Percentiles rank a stretch among this genome's conserved stretches.
phyloP scores from a whole-genome alignment of 2,797 vertebrate species.

The Phalloptychus januarius region DNA sequence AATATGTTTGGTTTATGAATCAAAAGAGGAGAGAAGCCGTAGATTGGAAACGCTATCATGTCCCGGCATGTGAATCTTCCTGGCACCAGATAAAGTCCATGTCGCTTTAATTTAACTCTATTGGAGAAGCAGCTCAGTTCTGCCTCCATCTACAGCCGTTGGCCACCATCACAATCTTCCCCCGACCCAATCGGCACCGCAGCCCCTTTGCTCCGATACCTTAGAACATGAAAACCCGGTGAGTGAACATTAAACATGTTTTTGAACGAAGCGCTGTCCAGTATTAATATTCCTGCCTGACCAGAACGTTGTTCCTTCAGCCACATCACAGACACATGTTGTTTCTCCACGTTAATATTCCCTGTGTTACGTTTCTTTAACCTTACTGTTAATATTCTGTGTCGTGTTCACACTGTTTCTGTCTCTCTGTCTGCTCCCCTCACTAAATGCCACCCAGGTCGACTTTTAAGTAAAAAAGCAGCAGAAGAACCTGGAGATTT shows the following conservation, averaged over 20 bases:
- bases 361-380: background rate
- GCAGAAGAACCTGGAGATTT: constrained; percentile 37
- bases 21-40: background rate
- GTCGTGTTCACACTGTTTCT: background rate
- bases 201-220: background rate
- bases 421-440: background rate
- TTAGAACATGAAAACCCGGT: constrained; percentile 7
- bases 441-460: constrained; percentile 45
- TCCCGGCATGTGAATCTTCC: background rate
- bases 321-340: constrained; percentile 10
- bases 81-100: background rate
- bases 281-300: background rate
- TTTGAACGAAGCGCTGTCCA: background rate
- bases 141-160: background rate
- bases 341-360: background rate
- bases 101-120: background rate
- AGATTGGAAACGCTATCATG: background rate
- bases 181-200: background rate
- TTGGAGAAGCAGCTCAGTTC: background rate
- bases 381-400: constrained; percentile 3
- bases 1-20: background rate
- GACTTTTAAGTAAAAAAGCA: constrained; percentile 38
- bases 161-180: constrained; percentile 2
- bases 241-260: background rate
- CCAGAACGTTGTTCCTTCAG: background rate